Evolutionary conservation across 1,140 invertebrate genomes (phyloP), one percentile per base, ranked within the genome.

Genomic region (Subanguina moxae): DNA sequence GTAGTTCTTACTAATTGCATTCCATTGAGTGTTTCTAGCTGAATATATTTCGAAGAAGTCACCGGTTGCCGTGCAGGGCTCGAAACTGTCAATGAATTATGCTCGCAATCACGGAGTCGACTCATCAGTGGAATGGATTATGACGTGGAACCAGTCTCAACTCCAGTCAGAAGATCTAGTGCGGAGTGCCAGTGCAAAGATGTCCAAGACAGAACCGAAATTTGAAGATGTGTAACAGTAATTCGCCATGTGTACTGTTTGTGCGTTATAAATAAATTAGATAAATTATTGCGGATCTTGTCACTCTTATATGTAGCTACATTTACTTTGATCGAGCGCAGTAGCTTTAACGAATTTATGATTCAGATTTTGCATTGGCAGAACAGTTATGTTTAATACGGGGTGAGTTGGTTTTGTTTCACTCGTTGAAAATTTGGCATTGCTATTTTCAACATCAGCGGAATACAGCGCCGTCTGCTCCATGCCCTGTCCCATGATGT

Each of bases 111-210:
- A 85, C 73, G 74, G 78, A 23, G 83, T 85, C 17, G 58, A 77
- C 21, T 84, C 85, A 42, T 78, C 82, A 15, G 68, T 81, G 1
- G 75, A 80, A 65, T 80, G 71, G 70, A 72, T 78, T 90, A 87
- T 86, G 38, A 83, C 87, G 38, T 87, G 89, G 82, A 96, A 96
- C 84, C 88, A 90, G 83, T 81, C 86, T 17, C 89, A 91, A 87
- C 83, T 96, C 43, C 93, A 94, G 84, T 93, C 90, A 82, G 91
- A 95, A 85, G 94, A 97, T 84, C 87, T 95, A 65, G 83, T 88
- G 46, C 27, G 52, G 19, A 74, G 57, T 65, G 73, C 62, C 0
- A 91, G 90, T 81, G 88, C 91, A 23, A 87, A 88, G 1, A 88
- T 89, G 75, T 89, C 90, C 23, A 84, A 86, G 63, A 57, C n/a